A percentile compares a stretch with the other conserved stretches of the same genome.
These are phyloP conservation scores for Rutpela maculata DNA, from an alignment of 2,888 invertebrate genomes.

Conservation along the genomic window DNA sequence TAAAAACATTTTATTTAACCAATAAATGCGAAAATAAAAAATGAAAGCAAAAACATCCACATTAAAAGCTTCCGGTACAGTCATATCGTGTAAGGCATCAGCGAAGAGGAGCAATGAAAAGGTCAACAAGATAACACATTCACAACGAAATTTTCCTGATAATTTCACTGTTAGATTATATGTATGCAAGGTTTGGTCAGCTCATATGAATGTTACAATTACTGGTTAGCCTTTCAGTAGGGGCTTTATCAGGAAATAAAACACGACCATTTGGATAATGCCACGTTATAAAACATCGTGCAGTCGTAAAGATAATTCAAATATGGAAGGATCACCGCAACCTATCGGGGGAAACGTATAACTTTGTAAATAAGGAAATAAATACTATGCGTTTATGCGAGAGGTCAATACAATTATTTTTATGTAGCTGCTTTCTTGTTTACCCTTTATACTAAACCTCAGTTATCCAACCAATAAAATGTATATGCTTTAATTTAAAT, in stretches of 20 bases:
- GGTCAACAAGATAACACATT: slow-evolving; percentile 1
- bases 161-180: neutral
- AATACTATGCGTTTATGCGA: no score
- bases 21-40: neutral
- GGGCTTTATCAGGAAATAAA: neutral
- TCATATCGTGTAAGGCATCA: neutral
- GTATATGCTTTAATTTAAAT: no score
- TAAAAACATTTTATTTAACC: neutral
- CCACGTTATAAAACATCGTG: neutral
- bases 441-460: no score
- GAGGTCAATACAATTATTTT: no score
- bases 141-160: neutral
- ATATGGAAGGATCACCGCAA: no score
- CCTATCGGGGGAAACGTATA: no score
- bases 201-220: neutral
- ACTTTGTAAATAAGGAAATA: no score
- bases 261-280: neutral
- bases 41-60: neutral
- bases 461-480: no score
- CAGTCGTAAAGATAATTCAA: neutral
- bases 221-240: neutral
- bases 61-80: neutral
- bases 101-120: neutral
- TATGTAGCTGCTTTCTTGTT: no score
- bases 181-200: neutral